Conservation (phyloP, 2,113 vertebrate genomes). For the Cariama cristata region DNA sequence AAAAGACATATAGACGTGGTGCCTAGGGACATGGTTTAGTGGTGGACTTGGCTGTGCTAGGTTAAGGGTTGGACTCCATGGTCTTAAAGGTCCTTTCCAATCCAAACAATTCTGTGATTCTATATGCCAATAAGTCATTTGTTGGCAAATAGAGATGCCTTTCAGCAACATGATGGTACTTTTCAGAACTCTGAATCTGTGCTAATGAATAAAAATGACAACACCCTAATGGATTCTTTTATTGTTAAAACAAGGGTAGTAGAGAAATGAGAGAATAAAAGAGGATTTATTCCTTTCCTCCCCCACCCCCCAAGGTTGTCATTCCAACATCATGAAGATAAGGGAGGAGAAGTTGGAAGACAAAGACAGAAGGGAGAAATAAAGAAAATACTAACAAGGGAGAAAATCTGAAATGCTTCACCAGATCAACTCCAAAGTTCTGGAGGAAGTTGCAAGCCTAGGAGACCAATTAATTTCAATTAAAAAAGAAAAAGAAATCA, state of each 20-base stretch:
- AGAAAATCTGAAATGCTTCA: not conserved
- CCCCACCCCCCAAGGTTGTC: rapidly evolving
- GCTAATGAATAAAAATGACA: not conserved
- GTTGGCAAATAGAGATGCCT: not conserved
- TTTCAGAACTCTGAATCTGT: not conserved
- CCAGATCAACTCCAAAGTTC: not conserved
- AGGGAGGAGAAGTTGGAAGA: not conserved
- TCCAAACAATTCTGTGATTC: too few species aligned
- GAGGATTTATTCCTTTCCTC: not conserved
- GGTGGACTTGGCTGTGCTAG: too few species aligned
- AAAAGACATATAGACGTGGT: too few species aligned
- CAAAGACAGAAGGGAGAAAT: not conserved
- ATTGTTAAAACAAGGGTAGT: not conserved
- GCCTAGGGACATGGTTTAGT: too few species aligned
- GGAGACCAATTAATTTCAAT: not conserved
- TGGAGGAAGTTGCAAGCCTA: not conserved
- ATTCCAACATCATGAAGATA: not conserved
- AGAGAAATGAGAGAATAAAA: not conserved
- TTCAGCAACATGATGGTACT: not conserved
- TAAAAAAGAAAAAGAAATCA: not conserved
- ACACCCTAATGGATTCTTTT: not conserved
- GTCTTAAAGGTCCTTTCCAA: too few species aligned
- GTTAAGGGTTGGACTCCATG: too few species aligned
- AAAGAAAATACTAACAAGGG: not conserved
- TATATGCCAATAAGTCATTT: not conserved